Percentiles rank a stretch among this genome's conserved stretches.
Conservation (phyloP, 2,888 invertebrate species). For the Cheilosia scutellata region DNA sequence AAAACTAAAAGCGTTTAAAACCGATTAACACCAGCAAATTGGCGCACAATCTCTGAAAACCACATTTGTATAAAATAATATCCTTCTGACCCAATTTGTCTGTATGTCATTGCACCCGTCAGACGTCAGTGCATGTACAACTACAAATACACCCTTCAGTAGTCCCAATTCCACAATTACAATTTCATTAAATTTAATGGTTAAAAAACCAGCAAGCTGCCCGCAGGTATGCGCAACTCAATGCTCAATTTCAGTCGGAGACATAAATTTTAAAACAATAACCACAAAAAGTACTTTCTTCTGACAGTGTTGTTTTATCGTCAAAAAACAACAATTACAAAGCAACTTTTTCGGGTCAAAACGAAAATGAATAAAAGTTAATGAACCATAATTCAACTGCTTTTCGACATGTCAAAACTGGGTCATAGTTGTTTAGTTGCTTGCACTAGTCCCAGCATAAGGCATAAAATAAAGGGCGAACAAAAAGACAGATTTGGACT, state of each 20-base stretch:
- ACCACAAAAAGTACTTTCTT: conserved; percentile 26
- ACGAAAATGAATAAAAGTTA: conserved; percentile 42
- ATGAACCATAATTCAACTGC: conserved; percentile 40
- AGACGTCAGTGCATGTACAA: too few relatives aligned
- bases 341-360: conserved; percentile 44
- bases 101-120: conserved; percentile 4
- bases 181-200: conserved; percentile 38
- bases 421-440: conserved; percentile 17
- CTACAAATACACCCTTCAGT: neutral
- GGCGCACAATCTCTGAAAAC: too few relatives aligned
- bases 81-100: conserved; percentile 5
- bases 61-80: neutral
- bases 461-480: neutral
- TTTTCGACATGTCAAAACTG: conserved; percentile 44
- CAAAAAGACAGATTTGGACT: neutral
- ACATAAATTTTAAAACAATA: conserved; percentile 30
- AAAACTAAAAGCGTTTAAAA: too few relatives aligned
- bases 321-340: conserved; percentile 26
- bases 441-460: conserved; percentile 1
- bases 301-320: neutral
- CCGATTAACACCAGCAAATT: too few relatives aligned
- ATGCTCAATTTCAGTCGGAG: conserved; percentile 20
- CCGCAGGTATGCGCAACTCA: conserved; percentile 35
- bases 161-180: conserved; percentile 1
- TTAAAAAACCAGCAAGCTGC: conserved; percentile 1